Evolutionary conservation across 2,797 vertebrate species (phyloP).

Genomic region (Cyprinella venusta): DNA sequence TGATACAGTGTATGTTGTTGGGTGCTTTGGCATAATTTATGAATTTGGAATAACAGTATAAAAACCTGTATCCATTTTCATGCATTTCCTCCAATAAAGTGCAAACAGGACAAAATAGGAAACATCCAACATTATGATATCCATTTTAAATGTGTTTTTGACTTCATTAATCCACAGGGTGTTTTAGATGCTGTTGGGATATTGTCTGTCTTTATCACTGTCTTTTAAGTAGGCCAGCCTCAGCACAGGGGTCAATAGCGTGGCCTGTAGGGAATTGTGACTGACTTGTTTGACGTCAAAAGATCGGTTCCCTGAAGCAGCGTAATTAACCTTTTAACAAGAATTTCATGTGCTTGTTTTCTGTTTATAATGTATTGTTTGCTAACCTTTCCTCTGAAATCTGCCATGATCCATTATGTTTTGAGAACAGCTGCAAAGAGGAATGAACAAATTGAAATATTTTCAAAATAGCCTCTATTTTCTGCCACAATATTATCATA

Average conservation of each 20-base stretch:
- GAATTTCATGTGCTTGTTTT: slow-evolving; percentile 41
- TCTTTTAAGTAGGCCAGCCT: slow-evolving; percentile 32
- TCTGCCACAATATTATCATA: slow-evolving; percentile 33
- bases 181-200: slow-evolving; percentile 16
- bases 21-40: slow-evolving; percentile 2
- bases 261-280: slow-evolving; percentile 28
- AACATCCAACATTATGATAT: too few relatives aligned
- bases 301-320: slow-evolving; percentile 36
- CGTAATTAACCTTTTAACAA: slow-evolving; percentile 48
- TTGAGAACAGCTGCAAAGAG: slow-evolving; percentile 7
- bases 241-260: slow-evolving; percentile 33
- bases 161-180: not conserved
- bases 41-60: not conserved
- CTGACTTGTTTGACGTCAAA: slow-evolving; percentile 44
- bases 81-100: not conserved
- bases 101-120: not conserved
- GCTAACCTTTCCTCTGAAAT: slow-evolving; percentile 22
- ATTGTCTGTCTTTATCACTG: slow-evolving; percentile 24
- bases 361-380: slow-evolving; percentile 35
- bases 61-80: not conserved
- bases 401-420: slow-evolving; percentile 4
- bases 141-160: not conserved
- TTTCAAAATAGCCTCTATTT: slow-evolving; percentile 34
- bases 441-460: slow-evolving; percentile 14
- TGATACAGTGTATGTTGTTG: not conserved